Base-by-base conservation (phyloP, 2,797 vertebrate species). In the Gobionotothen gibberifrons region DNA sequence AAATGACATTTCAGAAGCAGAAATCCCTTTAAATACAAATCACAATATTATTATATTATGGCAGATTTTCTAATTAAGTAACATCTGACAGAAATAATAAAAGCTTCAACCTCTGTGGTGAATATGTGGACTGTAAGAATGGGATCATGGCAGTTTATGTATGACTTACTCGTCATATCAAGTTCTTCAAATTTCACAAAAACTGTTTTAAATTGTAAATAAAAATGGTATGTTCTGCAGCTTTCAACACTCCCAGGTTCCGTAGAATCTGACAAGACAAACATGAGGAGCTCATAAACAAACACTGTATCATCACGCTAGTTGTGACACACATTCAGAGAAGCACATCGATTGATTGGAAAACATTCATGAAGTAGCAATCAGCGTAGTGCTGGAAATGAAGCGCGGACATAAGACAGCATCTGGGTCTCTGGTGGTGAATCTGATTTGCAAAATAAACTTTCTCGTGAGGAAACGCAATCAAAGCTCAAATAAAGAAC, bases 371-470 rank as follows among this genome's bases (percentile, higher is more conserved):
- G 26, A 63, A 58, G 72, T 4, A 19, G 74, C 3, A 26, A 19
- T 49, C 15, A 11, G 44, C n/a, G 4, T 9, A 6, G 53, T 1
- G 2, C 53, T n/a, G 49, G 13, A 6, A 39, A 1, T 9, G 32
- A 54, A 46, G 43, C 61, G n/a, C n/a, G 42, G 53, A 59, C 53
- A 16, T 19, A 11, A 4, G 43, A 68, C 4, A 17, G 36, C 51
- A 68, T 44, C 53, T 73, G 54, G 19, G 26, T 32, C 22, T 46
- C 19, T 60, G 60, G 59, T 12, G 48, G 6, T 1, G 72, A 69
- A 69, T 65, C 26, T 14, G 40, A 65, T 71, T 72, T 73, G 61
- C 71, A 75, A 67, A 58, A 61, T 66, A 12, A 58, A 32, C 56
- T 46, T 65, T 74, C n/a, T 76, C 44, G 40, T 49, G 49, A 69